Conservation (phyloP, 2,113 vertebrate genomes). For the Mirza zaza region DNA sequence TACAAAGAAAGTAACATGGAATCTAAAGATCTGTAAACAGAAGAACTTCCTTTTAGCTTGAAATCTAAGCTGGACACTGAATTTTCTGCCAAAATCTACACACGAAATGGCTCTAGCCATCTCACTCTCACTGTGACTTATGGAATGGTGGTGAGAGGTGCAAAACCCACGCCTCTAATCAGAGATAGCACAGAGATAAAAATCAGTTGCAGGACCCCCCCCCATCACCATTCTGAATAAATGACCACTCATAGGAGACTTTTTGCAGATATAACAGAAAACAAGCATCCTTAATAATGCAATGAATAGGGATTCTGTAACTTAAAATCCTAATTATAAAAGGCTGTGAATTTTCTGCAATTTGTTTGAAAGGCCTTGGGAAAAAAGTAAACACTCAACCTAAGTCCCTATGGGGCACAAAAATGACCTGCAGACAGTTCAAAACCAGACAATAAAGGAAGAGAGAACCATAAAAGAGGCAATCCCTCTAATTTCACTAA, state of each 20-base stretch:
- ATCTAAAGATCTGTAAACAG: not conserved
- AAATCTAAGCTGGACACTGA: not conserved
- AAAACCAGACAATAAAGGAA: constrained; percentile 17
- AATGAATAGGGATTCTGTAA: not conserved
- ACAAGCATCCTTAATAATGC: not conserved
- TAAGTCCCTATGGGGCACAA: not conserved
- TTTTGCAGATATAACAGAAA: constrained; percentile 37
- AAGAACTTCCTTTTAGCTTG: not conserved
- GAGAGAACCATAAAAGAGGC: not conserved
- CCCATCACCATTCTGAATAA: not conserved
- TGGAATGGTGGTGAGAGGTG: not conserved
- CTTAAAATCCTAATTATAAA: constrained; percentile 34
- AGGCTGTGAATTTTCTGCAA: not conserved
- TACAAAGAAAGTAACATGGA: not conserved
- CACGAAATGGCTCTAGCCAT: not conserved
- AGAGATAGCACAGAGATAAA: not conserved
- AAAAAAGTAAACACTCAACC: not conserved
- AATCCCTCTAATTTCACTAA: not conserved
- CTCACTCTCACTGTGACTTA: not conserved
- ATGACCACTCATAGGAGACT: not conserved
- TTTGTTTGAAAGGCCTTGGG: not conserved
- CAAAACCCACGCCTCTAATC: not conserved
- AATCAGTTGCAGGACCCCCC: not conserved
- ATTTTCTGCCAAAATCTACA: constrained; percentile 43
- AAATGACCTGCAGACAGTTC: not conserved